These are phyloP conservation scores for Rissa tridactyla DNA, from an alignment of 2,113 vertebrate species.

Conservation along the genomic window DNA sequence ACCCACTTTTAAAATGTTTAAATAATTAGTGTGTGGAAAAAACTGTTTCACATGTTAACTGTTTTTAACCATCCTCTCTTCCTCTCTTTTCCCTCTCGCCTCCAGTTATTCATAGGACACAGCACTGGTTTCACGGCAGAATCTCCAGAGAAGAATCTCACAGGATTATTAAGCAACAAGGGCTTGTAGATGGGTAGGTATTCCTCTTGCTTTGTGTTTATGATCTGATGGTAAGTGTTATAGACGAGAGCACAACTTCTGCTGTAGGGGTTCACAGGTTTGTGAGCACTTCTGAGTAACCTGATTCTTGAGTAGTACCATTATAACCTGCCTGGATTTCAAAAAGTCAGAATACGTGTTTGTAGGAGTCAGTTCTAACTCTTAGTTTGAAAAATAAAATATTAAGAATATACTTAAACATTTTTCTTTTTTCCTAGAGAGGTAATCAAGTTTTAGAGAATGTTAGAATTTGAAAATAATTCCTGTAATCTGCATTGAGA, in stretches of 20 bases:
- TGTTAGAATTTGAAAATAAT: background rate
- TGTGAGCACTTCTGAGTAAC: background rate
- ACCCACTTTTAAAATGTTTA: slow-evolving; percentile 42
- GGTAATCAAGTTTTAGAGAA: background rate
- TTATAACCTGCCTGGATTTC: background rate
- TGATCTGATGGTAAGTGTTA: background rate
- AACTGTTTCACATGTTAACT: background rate
- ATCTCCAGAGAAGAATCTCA: slow-evolving; percentile 97
- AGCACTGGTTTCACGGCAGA: slow-evolving; percentile 95
- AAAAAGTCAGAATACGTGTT: background rate
- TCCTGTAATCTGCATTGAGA: background rate
- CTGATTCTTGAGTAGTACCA: background rate
- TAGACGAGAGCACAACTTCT: background rate
- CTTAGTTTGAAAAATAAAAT: background rate
- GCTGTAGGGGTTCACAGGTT: background rate
- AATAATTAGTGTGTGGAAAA: background rate
- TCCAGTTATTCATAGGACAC: slow-evolving; percentile 93
- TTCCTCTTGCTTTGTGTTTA: background rate
- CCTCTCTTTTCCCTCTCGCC: background rate
- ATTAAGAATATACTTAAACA: background rate
- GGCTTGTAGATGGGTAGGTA: slow-evolving; percentile 93
- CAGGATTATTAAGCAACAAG: slow-evolving; percentile 92
- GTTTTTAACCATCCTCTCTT: background rate
- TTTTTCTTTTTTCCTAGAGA: background rate
- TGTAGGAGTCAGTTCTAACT: background rate